Evolutionary conservation across 1,140 invertebrate genomes (phyloP).

Genomic region (Globodera rostochiensis): DNA sequence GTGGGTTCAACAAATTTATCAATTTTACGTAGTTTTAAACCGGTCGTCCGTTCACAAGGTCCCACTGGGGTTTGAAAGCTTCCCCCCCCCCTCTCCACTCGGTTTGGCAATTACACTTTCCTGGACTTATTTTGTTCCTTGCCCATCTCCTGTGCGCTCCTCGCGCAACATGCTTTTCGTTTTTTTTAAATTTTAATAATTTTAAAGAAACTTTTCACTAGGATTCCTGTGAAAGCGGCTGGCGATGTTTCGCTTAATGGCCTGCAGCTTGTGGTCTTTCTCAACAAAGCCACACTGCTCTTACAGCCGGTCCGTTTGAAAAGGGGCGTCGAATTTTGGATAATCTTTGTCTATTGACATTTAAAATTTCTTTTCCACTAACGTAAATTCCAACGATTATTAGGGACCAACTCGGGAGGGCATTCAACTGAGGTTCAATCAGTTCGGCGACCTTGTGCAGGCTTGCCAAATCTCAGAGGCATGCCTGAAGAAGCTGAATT

Average conservation of each 20-base stretch:
- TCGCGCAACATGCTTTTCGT: no score
- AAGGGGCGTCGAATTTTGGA: neutral
- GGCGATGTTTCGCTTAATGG: constrained; percentile 57
- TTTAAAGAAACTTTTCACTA: neutral
- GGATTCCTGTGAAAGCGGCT: constrained; percentile 53
- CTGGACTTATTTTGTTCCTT: neutral
- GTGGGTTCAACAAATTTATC: no score
- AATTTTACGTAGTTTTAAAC: no score
- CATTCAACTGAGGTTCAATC: constrained; percentile 48
- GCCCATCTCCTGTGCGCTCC: no score
- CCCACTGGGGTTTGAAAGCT: neutral
- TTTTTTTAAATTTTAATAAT: no score
- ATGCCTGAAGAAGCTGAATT: constrained; percentile 56
- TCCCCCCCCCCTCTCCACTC: neutral
- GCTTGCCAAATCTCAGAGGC: constrained; percentile 43
- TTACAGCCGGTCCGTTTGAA: constrained; percentile 35
- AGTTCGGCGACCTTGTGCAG: constrained; percentile 46
- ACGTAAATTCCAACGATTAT: neutral
- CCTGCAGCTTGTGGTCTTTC: constrained; percentile 48
- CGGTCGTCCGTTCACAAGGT: no score
- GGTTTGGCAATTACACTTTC: no score
- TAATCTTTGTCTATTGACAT: no score
- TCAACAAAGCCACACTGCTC: constrained; percentile 52
- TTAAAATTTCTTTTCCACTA: neutral
- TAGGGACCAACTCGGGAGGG: constrained; percentile 54